Evolutionary conservation across 2,888 invertebrate species (phyloP).

Genomic region (Linnaemya tessellans): DNA sequence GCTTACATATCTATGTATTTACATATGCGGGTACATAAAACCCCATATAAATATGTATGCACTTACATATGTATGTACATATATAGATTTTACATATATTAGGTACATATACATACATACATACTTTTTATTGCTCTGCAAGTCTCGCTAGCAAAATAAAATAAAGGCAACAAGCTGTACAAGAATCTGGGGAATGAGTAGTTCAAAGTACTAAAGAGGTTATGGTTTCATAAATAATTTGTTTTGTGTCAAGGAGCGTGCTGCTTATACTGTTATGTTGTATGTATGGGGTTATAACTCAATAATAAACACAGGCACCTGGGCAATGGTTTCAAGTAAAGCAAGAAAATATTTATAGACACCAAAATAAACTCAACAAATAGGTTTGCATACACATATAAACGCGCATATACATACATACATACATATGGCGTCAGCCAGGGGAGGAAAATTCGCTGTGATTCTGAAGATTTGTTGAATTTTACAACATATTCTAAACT

Average conservation of each 20-base stretch:
- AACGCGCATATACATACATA: not conserved
- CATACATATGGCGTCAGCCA: not conserved
- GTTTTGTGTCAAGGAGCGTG: slow-evolving; percentile 57
- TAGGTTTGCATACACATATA: not conserved
- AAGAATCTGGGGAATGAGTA: slow-evolving; percentile 9
- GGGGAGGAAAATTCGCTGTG: not conserved
- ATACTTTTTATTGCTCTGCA: not conserved
- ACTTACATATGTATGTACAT: not conserved
- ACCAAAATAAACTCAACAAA: slow-evolving; percentile 12
- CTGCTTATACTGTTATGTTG: slow-evolving; percentile 16
- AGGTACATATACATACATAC: not conserved
- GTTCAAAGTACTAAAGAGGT: slow-evolving; percentile 45
- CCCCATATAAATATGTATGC: not conserved
- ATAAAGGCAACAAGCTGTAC: slow-evolving; percentile 22
- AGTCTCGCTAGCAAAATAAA: slow-evolving; percentile 1
- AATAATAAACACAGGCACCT: slow-evolving; percentile 64
- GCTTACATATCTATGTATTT: no score
- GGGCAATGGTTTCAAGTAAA: slow-evolving; percentile 55
- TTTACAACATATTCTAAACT: slow-evolving; percentile 10
- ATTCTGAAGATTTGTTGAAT: not conserved
- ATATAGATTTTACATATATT: no score
- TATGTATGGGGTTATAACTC: slow-evolving; percentile 49
- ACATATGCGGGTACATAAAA: no score
- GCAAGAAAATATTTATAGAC: slow-evolving; percentile 27
- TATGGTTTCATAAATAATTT: slow-evolving; percentile 51